Base-by-base conservation (phyloP, 2,113 vertebrate genomes). In the Rhinoptilus africanus region DNA sequence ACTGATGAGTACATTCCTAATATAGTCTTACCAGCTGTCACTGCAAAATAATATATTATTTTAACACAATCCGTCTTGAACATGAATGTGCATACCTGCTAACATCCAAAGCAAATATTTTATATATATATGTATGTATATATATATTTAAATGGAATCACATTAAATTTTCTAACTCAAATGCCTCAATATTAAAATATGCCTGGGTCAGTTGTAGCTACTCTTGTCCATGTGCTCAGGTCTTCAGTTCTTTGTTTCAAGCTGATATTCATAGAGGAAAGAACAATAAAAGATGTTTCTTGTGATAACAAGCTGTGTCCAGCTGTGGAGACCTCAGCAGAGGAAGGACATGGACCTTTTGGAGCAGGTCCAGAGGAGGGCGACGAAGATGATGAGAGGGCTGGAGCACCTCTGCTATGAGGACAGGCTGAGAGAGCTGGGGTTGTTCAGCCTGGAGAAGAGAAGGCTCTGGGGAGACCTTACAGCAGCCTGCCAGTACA, bases 101-200 rank as follows among this genome's bases (percentile, higher is more conserved):
- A 69, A 60, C 4, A 86, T 30, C 23, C 43, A 39, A 34, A 76
- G 27, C 16, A 72, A 53, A 53, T 59, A 7, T 4, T 54, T 21
- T n/a, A n/a, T 57, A 16, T 53, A 66, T 24, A 14, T 10, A 39
- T 22, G 50, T 14, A 8, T 34, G 37, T 43, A 6, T 48, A 6
- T 34, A 5, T 34, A 0, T 50, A 14, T 74, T 35, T 30, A 12
- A 71, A 4, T 37, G 34, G 57, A 75, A 71, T 76, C 0, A 2
- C 26, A 73, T 73, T 79, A 5, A 8, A 48, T 80, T 83, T 86
- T 57, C 7, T 53, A 14, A 69, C 8, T 68, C 5, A 11, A 9
- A 5, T 1, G 7, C 30, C 47, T 79, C 21, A 60, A 1, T 0
- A 0, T 53, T 77, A 69, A 77, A 73, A 60, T 66, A 66, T 4